Base-by-base conservation (phyloP, 2,888 invertebrate species). In the Macropis europaea region DNA sequence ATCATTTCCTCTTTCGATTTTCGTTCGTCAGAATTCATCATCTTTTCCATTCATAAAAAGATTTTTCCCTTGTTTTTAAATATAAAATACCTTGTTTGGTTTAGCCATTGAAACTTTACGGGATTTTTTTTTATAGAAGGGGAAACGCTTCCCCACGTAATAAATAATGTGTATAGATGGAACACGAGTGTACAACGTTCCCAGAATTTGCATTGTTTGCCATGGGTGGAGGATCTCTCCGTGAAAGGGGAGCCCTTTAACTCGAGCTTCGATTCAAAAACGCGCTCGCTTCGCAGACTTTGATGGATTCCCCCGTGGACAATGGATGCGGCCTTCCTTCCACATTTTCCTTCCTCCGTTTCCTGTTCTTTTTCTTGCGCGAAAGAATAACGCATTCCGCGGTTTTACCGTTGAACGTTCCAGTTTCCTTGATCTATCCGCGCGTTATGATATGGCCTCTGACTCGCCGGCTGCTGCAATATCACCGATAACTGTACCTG, bases 331-430 rank as follows among this genome's bases (percentile, higher is more conserved):
- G 17, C 24, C 24, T 56, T 42, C 13, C 15, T 17, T 28, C 26
- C 17, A 5, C 4, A 19, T 15, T 30, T 13, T 19, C 30, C 3
- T 30, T 34, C 13, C 26, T 15, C 32, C 26, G 32, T 60, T 53
- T 52, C 26, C 54, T 15, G 36, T 43, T 24, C 40, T 24, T 42
- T 59, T 53, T 40, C 28, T 22, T 45, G n/a, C 32, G 40, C 36
- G 38, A 59, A 45, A 61, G 52, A 78, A 59, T 57, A 56, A 56
- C 61, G 45, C 70, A 38, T 68, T 61, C 43, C 22, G 17, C 26
- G 6, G 36, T 59, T 79, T 74, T 71, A 79, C 80, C 79, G 80
- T 79, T 74, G 48, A 32, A 48, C 36, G 80, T 73, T 76, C 80
- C 61, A 70, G 64, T 79, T 79, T 64, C 64, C 50, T 19, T 32